phyloP scores from a whole-genome alignment of 2,888 invertebrate species.

The Notodonta dromedarius region DNA sequence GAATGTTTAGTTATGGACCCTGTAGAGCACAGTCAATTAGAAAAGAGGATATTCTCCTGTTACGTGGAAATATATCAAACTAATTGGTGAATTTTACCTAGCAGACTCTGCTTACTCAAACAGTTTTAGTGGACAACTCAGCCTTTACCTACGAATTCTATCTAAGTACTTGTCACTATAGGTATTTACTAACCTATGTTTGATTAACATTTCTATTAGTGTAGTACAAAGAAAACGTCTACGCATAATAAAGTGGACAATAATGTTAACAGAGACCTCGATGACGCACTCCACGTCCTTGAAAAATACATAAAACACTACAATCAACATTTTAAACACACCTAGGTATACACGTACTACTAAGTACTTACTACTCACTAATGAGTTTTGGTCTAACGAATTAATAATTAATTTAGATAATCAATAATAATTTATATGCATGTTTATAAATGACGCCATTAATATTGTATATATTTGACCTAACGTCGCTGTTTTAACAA shows the following conservation, averaged over 20 bases:
- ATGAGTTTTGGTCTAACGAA: conserved; percentile 12
- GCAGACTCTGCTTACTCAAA: neutral
- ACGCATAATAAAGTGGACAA: conserved; percentile 18
- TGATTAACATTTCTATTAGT: conserved; percentile 25
- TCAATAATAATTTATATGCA: neutral
- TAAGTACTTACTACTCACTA: conserved; percentile 43
- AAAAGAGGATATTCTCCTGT: neutral
- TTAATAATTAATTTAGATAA: neutral
- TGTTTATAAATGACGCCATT: neutral
- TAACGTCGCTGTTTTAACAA: neutral
- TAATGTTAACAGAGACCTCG: conserved; percentile 40
- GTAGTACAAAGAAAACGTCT: conserved; percentile 29
- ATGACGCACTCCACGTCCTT: conserved; percentile 55
- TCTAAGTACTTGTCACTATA: neutral
- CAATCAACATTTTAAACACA: conserved; percentile 37
- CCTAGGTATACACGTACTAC: conserved; percentile 2
- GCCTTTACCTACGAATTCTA: neutral
- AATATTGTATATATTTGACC: neutral
- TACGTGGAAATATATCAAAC: neutral
- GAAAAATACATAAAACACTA: conserved; percentile 49
- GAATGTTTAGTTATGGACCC: too few relatives aligned
- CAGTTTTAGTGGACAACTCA: neutral
- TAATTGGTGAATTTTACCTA: neutral
- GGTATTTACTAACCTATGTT: neutral
- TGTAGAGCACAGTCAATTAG: too few relatives aligned